phyloP scores from a whole-genome alignment of 2,113 vertebrate species.

The Macrotus californicus region DNA sequence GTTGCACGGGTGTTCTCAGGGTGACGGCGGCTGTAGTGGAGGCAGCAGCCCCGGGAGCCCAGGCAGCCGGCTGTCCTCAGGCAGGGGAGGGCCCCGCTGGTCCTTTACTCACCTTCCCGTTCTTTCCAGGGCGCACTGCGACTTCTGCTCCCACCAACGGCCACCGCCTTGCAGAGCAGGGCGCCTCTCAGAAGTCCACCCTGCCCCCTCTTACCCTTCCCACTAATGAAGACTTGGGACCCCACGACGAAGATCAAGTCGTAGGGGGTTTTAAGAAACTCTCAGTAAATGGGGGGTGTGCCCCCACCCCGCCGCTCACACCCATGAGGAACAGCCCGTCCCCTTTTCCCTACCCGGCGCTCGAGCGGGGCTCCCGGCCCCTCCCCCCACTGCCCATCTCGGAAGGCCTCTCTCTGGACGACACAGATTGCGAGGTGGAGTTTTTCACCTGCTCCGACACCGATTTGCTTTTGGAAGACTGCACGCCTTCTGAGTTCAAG shows the following conservation, averaged over 20 bases:
- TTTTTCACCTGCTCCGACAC: constrained; percentile 93
- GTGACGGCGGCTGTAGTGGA: neutral
- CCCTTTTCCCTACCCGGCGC: constrained; percentile 25
- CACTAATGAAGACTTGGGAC: constrained; percentile 69
- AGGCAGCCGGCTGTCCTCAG: neutral
- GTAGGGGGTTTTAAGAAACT: constrained; percentile 85
- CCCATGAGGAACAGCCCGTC: constrained; percentile 74
- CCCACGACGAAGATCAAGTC: constrained; percentile 81
- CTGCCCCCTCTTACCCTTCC: constrained; percentile 79
- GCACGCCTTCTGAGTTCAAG: constrained; percentile 79
- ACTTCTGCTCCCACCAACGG: constrained; percentile 58
- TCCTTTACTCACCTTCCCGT: neutral
- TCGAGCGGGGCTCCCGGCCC: constrained; percentile 86
- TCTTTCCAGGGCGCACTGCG: constrained; percentile 80
- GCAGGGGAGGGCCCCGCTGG: rapidly evolving
- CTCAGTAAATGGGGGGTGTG: constrained; percentile 73
- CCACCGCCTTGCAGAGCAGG: constrained; percentile 74
- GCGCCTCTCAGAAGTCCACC: constrained; percentile 79
- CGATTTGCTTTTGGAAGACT: constrained; percentile 84
- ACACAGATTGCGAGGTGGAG: constrained; percentile 92
- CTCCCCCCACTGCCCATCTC: constrained; percentile 90
- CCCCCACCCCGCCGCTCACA: constrained; percentile 82
- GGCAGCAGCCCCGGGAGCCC: neutral
- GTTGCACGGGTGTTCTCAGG: neutral
- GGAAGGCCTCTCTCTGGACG: constrained; percentile 79